Evolutionary conservation across 2,113 vertebrate species (phyloP), one percentile per base, ranked within the genome.

Genomic region (Macroglossus sobrinus): DNA sequence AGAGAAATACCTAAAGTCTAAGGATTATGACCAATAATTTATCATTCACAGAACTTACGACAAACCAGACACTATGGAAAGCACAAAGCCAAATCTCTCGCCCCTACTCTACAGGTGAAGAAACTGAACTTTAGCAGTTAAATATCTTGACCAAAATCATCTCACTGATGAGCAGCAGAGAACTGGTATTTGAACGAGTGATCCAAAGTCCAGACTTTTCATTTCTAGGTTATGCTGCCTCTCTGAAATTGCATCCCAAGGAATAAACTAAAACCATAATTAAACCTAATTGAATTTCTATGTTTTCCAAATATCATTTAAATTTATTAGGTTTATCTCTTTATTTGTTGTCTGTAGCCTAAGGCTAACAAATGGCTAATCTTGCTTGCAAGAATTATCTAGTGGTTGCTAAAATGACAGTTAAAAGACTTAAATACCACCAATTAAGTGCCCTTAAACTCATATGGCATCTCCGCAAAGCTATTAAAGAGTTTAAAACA

Each of bases 261-360:
- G 45, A 84, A 90, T 50, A 81, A 96, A 75, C 11, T 90, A 93
- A 66, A 30, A 78, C 91, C 71, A 93, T 24, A 93, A 84, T 61
- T 66, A 93, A 88, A n/a, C 13, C 74, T 63, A 68, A 75, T 26
- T 26, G 21, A 78, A 81, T 74, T 66, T 53, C 55, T 55, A 2
- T 10, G 26, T 40, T 38, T 94, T 88, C 74, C 47, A 81, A 84
- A 84, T 15, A 91, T 40, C 26, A 89, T 85, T 74, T 93, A 38
- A 93, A 88, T 89, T 69, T 40, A 66, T 26, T 64, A 16, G 35
- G 28, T 75, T 74, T 94, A 45, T 43, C 72, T 90, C 47, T 53
- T 63, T 89, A 61, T 47, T 82, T 63, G 40, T 47, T 89, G 13
- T 74, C 18, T 59, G 24, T 71, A 93, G 28, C 14, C 26, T 66